Conservation (phyloP, 2,797 vertebrate species). For the Linurgus olivaceus region DNA sequence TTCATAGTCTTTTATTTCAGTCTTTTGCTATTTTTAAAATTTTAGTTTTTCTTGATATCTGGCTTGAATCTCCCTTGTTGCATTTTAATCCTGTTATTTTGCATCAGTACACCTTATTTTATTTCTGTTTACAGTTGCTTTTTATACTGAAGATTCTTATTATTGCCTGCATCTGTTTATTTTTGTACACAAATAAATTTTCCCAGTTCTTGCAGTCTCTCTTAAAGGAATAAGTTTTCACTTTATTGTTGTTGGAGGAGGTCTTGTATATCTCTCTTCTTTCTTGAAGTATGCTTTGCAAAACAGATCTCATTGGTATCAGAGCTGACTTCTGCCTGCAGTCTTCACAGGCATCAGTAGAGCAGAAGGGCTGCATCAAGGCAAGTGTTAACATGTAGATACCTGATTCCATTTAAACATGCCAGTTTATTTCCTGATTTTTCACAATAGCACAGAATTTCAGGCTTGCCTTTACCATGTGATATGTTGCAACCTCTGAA, state of each 20-base stretch:
- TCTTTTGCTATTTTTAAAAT: background rate
- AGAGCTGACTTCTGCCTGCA: background rate
- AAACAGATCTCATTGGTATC: background rate
- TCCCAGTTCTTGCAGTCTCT: background rate
- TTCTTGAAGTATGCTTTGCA: background rate
- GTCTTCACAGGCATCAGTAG: background rate
- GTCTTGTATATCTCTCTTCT: background rate
- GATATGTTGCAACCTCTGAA: background rate
- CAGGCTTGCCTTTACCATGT: background rate
- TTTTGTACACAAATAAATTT: background rate
- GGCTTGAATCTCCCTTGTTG: background rate
- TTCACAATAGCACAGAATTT: background rate
- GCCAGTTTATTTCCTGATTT: background rate
- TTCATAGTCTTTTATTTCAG: background rate
- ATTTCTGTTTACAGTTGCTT: background rate
- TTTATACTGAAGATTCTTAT: background rate
- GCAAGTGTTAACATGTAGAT: background rate
- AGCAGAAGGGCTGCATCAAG: background rate
- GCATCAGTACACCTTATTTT: background rate
- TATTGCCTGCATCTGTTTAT: background rate
- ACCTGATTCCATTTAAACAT: background rate
- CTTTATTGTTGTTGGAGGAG: background rate
- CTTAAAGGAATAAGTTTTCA: background rate
- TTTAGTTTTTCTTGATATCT: background rate
- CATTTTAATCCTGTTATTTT: background rate